These are phyloP conservation scores for Hyperoodon ampullatus DNA, from an alignment of 2,113 vertebrate species.

Conservation along the genomic window DNA sequence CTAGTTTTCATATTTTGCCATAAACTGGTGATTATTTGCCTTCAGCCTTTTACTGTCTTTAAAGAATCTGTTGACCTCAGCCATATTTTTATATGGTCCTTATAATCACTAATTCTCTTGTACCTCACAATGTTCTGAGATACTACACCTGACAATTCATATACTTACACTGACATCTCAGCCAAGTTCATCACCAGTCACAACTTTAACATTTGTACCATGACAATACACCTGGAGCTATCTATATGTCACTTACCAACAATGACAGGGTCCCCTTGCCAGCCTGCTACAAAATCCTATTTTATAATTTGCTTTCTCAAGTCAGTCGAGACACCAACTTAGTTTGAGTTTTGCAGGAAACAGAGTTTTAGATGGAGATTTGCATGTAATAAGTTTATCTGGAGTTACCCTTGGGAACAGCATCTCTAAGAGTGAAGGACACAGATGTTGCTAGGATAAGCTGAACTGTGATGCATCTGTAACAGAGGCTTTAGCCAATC, in stretches of 20 bases:
- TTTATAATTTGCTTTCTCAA: not conserved
- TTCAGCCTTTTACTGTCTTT: not conserved
- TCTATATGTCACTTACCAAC: not conserved
- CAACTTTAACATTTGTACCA: not conserved
- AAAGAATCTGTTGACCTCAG: not conserved
- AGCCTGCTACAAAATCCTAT: not conserved
- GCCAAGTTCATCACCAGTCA: not conserved
- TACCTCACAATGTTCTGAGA: not conserved
- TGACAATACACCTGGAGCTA: not conserved
- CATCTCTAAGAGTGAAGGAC: not conserved
- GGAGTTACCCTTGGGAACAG: not conserved
- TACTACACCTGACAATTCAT: not conserved
- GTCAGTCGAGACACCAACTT: not conserved
- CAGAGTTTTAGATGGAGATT: not conserved
- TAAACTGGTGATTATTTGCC: not conserved
- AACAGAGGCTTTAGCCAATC: not conserved
- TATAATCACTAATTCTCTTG: not conserved
- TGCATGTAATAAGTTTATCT: not conserved
- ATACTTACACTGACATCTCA: not conserved
- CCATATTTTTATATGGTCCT: not conserved
- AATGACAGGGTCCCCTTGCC: not conserved
- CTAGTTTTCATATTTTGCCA: not conserved
- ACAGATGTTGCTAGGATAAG: not conserved
- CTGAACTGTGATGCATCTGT: not conserved
- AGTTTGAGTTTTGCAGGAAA: not conserved